Evolutionary conservation across 2,797 vertebrate species (phyloP).

Genomic region (Eulemur coronatus): DNA sequence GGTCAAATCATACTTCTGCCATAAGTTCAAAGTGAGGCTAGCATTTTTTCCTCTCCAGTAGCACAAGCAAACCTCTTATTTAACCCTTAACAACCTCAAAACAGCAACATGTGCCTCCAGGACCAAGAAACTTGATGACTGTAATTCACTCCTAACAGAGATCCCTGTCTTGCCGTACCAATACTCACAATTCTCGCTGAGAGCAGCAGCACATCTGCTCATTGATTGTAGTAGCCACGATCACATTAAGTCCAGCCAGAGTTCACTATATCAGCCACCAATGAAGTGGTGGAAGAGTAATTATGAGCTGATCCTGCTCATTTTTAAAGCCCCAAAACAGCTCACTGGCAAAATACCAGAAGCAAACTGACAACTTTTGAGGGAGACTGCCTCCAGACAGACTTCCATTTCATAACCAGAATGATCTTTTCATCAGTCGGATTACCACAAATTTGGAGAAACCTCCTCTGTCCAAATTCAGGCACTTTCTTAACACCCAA

Average conservation of each 20-base stretch:
- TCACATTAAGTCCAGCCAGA: conserved; percentile 1
- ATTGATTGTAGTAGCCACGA: not conserved
- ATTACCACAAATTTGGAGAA: conserved; percentile 22
- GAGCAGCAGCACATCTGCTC: not conserved
- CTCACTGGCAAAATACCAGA: conserved; percentile 29
- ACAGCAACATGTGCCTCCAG: conserved; percentile 1
- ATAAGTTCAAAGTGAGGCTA: conserved; percentile 3
- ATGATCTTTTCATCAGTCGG: not conserved
- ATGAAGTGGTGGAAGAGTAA: not conserved
- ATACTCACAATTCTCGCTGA: not conserved
- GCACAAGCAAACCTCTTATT: conserved; percentile 33
- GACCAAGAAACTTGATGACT: not conserved
- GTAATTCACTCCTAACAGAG: not conserved
- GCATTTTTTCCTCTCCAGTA: conserved; percentile 6
- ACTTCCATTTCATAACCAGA: not conserved
- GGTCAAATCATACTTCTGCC: not conserved
- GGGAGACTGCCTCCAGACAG: not conserved
- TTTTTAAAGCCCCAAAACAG: not conserved
- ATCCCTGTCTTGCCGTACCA: not conserved
- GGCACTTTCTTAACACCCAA: conserved; percentile 4
- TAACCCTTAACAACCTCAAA: conserved; percentile 39
- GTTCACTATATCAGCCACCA: conserved; percentile 39
- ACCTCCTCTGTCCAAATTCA: conserved; percentile 9
- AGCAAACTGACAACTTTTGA: conserved; percentile 26
- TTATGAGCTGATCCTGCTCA: not conserved